Evolutionary conservation across 2,888 invertebrate genomes (phyloP), one percentile per base, ranked within the genome.

Genomic region (Phasia obesa): DNA sequence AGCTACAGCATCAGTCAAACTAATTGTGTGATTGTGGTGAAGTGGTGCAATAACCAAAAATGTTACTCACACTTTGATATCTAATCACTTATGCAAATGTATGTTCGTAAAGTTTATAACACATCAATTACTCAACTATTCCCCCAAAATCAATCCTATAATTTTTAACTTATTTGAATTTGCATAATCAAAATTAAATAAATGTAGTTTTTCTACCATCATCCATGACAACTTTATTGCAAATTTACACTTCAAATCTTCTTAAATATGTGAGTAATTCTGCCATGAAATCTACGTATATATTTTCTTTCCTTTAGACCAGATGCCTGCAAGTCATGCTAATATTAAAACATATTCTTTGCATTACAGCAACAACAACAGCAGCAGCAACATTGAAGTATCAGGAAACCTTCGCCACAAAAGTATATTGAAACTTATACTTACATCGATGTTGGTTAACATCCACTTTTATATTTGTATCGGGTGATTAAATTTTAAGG

Each of bases 241-340:
- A 55, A 64, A 47, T 23, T 47, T 13, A 64, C 23, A 55, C 23
- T 55, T 27, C 57, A 70, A 70, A 35, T 23, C 31, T 42, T 42
- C 11, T 69, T 49, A 17, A 49, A 38, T 42, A 44, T 5, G 51
- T 19, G 31, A 35, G 11, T 51, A 59, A n/a, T 59, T 27, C 31
- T 51, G 65, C 51, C 57, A 71, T 51, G 42, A 31, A 51, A 27
- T 59, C 15, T 38, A 35, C n/a, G 42, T 31, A 1, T 35, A 4
- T 42, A 27, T 78, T 51, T 27, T 17, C 44, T 35, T 67, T 19
- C 62, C 15, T 65, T 11, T 62, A 17, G 42, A 44, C 44, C 51
- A 70, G 69, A 82, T 82, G 82, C 78, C 82, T 78, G 82, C 78
- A 78, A 82, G 78, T 78, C 82, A 82, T 78, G 69, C 25, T 78